Evolutionary conservation across 2,797 vertebrate genomes (phyloP).

Genomic region (Danionella dracula): DNA sequence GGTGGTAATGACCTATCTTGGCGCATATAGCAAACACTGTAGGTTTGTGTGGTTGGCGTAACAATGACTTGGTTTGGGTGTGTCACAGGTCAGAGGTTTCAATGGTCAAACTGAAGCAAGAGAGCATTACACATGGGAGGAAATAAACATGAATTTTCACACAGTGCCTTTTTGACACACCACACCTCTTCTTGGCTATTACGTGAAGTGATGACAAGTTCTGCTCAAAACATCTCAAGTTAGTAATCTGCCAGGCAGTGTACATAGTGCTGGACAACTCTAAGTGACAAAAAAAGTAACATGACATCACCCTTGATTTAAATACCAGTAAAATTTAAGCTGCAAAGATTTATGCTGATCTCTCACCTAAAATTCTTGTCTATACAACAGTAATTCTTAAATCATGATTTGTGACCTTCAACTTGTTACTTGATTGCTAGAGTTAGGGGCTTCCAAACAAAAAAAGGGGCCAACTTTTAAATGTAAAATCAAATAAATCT

Average conservation of each 20-base stretch:
- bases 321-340: no score
- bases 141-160: constrained; percentile 16
- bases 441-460: no score
- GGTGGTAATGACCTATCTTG: no score
- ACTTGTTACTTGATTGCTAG: no score
- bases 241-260: neutral
- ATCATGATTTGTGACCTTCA: no score
- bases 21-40: neutral
- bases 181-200: constrained; percentile 27
- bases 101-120: neutral
- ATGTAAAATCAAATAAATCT: no score
- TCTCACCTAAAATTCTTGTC: no score
- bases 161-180: constrained; percentile 6
- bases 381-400: no score
- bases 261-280: neutral
- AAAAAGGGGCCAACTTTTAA: no score
- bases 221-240: constrained; percentile 22
- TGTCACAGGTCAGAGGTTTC: neutral
- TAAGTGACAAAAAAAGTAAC: neutral
- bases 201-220: constrained; percentile 7
- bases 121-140: constrained; percentile 18
- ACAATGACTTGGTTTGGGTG: neutral
- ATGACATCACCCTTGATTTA: no score
- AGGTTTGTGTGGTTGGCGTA: neutral
- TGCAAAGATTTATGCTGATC: no score